Conservation (phyloP, 2,888 invertebrate genomes). For the Muscina levida region DNA sequence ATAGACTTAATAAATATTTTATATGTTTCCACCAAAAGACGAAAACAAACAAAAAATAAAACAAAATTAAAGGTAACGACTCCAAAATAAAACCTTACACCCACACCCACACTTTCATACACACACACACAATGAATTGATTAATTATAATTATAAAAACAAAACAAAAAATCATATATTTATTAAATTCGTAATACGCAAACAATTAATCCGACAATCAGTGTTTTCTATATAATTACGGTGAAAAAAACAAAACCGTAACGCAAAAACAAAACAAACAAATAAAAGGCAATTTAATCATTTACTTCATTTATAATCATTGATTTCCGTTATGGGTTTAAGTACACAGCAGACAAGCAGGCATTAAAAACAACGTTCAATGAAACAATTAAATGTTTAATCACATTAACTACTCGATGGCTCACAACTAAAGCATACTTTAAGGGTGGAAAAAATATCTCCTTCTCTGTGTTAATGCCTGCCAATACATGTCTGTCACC, state of each 20-base stretch:
- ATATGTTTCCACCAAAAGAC: conserved; percentile 61
- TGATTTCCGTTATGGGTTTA: no score
- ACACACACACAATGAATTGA: conserved; percentile 60
- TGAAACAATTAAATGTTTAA: no score
- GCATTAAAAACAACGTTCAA: background rate
- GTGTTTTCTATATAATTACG: conserved; percentile 51
- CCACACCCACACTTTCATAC: background rate
- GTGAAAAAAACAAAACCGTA: no score
- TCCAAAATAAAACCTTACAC: no score
- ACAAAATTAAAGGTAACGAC: background rate
- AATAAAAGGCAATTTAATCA: background rate
- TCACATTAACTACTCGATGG: no score
- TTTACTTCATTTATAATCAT: conserved; percentile 11
- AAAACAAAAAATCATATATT: conserved; percentile 9
- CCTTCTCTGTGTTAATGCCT: no score
- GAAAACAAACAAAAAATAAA: conserved; percentile 3
- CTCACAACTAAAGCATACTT: no score
- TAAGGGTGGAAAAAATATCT: no score
- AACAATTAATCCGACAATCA: conserved; percentile 64
- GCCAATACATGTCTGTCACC: no score
- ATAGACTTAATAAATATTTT: conserved; percentile 63
- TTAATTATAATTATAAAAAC: conserved; percentile 29
- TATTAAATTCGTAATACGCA: conserved; percentile 51
- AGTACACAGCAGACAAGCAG: background rate
- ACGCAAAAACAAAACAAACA: conserved; percentile 34